These are phyloP conservation scores for Clarias batrachus DNA, from an alignment of 2,113 vertebrate species.

Conservation along the genomic window DNA sequence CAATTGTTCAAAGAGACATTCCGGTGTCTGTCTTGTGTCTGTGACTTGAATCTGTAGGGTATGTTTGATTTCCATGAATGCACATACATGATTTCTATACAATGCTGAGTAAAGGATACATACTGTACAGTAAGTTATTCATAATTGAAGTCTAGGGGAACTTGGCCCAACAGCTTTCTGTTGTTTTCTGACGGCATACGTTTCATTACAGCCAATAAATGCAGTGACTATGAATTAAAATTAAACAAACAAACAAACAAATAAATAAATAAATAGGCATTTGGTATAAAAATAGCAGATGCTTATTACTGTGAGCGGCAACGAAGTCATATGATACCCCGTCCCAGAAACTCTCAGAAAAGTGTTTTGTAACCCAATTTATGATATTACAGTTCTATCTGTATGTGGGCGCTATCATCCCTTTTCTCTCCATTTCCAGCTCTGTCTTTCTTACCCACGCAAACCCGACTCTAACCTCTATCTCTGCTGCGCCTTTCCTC, in stretches of 20 bases:
- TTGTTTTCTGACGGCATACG: background rate
- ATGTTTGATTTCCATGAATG: background rate
- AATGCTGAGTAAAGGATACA: no score
- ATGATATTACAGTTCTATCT: no score
- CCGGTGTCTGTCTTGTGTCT: background rate
- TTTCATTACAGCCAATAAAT: background rate
- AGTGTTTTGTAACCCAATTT: background rate
- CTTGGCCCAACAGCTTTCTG: background rate
- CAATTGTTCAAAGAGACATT: background rate
- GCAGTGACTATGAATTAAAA: background rate
- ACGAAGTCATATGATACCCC: background rate
- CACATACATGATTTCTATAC: background rate
- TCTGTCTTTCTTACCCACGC: conserved; percentile 1
- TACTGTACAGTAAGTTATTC: background rate
- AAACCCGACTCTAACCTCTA: conserved; percentile 4
- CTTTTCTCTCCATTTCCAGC: conserved; percentile 9
- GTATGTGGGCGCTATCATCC: background rate
- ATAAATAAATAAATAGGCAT: background rate
- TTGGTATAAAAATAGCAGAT: background rate
- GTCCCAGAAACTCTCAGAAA: background rate
- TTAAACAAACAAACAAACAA: background rate
- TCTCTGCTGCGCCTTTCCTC: background rate
- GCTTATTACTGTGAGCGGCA: background rate
- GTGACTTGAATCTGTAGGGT: background rate
- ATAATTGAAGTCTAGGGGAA: background rate